Conservation (phyloP, 2,888 invertebrate genomes). For the Nomada flava region DNA sequence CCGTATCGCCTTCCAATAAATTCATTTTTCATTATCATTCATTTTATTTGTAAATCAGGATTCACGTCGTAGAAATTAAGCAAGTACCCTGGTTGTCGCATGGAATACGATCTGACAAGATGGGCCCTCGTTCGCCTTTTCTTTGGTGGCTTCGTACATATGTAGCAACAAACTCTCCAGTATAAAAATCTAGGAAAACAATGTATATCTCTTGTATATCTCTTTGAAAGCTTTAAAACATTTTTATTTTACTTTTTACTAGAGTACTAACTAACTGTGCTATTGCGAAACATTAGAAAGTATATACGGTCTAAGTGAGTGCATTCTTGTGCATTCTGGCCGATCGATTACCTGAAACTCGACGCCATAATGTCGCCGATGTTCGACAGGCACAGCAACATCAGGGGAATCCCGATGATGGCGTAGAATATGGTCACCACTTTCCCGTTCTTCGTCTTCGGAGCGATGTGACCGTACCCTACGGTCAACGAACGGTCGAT, state of each 20-base stretch:
- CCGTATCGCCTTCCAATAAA: slow-evolving; percentile 82
- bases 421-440: slow-evolving; percentile 98
- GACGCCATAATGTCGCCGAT: slow-evolving; percentile 98
- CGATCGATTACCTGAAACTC: slow-evolving; percentile 88
- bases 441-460: slow-evolving; percentile 96
- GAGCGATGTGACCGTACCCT: slow-evolving; percentile 98
- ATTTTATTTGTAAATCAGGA: not conserved
- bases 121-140: slow-evolving; percentile 85
- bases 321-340: not conserved
- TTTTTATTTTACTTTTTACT: not conserved
- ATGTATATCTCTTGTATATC: not conserved
- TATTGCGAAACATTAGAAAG: not conserved
- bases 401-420: slow-evolving; percentile 96
- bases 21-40: slow-evolving; percentile 45
- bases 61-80: not conserved
- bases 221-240: not conserved
- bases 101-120: slow-evolving; percentile 80
- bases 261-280: too few species aligned
- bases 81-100: slow-evolving; percentile 80
- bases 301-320: not conserved
- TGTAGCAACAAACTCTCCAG: slow-evolving; percentile 96
- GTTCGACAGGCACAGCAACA: slow-evolving; percentile 97
- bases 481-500: slow-evolving; percentile 68
- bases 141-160: slow-evolving; percentile 92
- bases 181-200: slow-evolving; percentile 90